Evolutionary conservation across 2,113 vertebrate genomes (phyloP).

Genomic region (Stegastes partitus): DNA sequence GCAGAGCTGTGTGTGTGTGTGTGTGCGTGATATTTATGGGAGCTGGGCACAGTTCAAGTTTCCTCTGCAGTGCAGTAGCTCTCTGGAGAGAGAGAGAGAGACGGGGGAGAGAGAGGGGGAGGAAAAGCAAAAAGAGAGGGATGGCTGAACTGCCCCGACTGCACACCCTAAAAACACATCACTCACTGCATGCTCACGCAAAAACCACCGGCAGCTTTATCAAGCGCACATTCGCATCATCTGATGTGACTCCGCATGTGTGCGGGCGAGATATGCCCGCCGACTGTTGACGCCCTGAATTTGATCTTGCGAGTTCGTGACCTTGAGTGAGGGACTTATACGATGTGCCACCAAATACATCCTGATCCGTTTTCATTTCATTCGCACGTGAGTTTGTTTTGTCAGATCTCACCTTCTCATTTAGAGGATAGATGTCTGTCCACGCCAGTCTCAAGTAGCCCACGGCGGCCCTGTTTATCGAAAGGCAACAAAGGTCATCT

Average conservation of each 20-base stretch:
- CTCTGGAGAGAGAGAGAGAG: constrained; percentile 15
- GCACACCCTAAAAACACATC: background rate
- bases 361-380: background rate
- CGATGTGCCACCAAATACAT: background rate
- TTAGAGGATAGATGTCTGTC: background rate
- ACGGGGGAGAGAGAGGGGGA: background rate
- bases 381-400: background rate
- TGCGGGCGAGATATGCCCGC: background rate
- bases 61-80: constrained; percentile 75
- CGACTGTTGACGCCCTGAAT: background rate
- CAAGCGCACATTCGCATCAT: background rate
- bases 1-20: constrained; percentile 30
- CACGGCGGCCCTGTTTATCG: background rate
- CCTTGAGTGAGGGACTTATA: background rate
- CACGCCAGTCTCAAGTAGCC: background rate
- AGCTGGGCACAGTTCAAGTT: constrained; percentile 72
- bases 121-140: background rate
- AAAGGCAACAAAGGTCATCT: constrained; percentile 8
- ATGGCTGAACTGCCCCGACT: background rate
- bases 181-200: background rate
- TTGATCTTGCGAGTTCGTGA: background rate
- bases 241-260: constrained; percentile 4
- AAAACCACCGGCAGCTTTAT: constrained; percentile 2
- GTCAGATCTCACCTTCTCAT: constrained; percentile 4
- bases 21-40: constrained; percentile 39